Base-by-base conservation (phyloP, 2,797 vertebrate genomes). In the Pseudotriccus pelzelni region DNA sequence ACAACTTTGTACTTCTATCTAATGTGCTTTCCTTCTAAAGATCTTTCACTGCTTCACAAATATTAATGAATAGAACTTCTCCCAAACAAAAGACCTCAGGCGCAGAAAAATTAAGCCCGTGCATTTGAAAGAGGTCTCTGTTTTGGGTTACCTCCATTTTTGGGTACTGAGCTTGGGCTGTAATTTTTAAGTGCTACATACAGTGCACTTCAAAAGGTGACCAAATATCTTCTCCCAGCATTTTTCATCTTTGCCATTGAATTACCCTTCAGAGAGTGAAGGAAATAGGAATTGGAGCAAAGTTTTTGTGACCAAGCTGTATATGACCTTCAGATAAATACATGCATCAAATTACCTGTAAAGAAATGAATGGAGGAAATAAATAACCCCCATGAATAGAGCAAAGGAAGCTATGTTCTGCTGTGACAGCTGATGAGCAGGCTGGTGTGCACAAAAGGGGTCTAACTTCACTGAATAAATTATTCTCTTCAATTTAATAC, bases 101-200 rank as follows among this genome's bases (percentile, higher is more conserved):
- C 63, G 32, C 56, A 46, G 44, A 81, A 91, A 87, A 90, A 72
- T 36, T 32, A 41, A 46, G 44, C 9, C 39, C 50, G 5, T 49
- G 8, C 4, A 70, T 95, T 77, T 91, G 56, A 94, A 94, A 94
- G 89, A 67, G 32, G 43, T 46, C 41, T 82, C 70, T 96, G 63
- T 82, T 94, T 92, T 90, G 32, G 22, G 37, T 86, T 59, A 60
- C 50, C 9, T 87, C 59, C 36, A 5, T 79, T 96, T 94, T 93
- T 24, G 60, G 70, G 49, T 39, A 58, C 7, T 10, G 21, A 39
- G 14, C 36, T 58, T 87, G 72, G 58, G 32, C n/a, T 68, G n/a
- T 49, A 63, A 39, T 79, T 90, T 92, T 93, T 63, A 91, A 68
- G 32, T 55, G 68, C 44, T 72, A 10, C 37, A 55, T 50, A 53